Percentiles rank a stretch among this genome's conserved stretches.
phyloP scores from a whole-genome alignment of 2,797 vertebrate species.

The Lates japonicus region DNA sequence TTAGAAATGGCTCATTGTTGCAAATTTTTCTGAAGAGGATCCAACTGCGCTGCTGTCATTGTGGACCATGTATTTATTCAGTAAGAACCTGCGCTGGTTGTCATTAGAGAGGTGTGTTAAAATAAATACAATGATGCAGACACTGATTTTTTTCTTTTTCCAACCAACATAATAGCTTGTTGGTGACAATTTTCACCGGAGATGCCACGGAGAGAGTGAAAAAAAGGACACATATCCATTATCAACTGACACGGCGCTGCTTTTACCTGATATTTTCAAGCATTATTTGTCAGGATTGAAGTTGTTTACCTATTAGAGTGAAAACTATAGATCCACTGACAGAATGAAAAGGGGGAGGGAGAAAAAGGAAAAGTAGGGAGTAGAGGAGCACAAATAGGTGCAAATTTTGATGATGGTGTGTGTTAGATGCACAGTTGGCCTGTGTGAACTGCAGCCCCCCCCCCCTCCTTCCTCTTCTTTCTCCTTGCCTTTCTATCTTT shows the following conservation, averaged over 20 bases:
- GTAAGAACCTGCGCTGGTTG: slow-evolving; percentile 19
- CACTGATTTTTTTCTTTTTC: slow-evolving; percentile 47
- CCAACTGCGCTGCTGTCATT: slow-evolving; percentile 16
- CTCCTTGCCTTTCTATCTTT: slow-evolving; percentile 65
- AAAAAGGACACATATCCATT: slow-evolving; percentile 53
- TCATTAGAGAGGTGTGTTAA: slow-evolving; percentile 50
- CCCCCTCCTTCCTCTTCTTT: slow-evolving; percentile 15
- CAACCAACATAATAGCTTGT: slow-evolving; percentile 58
- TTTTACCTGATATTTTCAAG: slow-evolving; percentile 72
- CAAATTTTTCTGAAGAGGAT: slow-evolving; percentile 7
- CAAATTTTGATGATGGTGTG: slow-evolving; percentile 74
- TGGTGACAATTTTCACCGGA: slow-evolving; percentile 60
- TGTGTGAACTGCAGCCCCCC: slow-evolving; percentile 55
- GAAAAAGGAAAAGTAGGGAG: slow-evolving; percentile 8
- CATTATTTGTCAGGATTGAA: slow-evolving; percentile 65
- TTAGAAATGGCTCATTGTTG: neutral
- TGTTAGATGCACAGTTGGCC: slow-evolving; percentile 48
- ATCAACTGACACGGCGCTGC: slow-evolving; percentile 59
- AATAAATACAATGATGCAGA: slow-evolving; percentile 52
- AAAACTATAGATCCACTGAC: slow-evolving; percentile 51
- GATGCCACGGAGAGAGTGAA: slow-evolving; percentile 25
- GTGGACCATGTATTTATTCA: slow-evolving; percentile 41
- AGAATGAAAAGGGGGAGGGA: slow-evolving; percentile 14
- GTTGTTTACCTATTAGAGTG: slow-evolving; percentile 75
- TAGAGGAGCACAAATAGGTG: slow-evolving; percentile 68